Conservation (phyloP, 92 coral and sea anemone genomes). For the Epizoanthus stellaris region DNA sequence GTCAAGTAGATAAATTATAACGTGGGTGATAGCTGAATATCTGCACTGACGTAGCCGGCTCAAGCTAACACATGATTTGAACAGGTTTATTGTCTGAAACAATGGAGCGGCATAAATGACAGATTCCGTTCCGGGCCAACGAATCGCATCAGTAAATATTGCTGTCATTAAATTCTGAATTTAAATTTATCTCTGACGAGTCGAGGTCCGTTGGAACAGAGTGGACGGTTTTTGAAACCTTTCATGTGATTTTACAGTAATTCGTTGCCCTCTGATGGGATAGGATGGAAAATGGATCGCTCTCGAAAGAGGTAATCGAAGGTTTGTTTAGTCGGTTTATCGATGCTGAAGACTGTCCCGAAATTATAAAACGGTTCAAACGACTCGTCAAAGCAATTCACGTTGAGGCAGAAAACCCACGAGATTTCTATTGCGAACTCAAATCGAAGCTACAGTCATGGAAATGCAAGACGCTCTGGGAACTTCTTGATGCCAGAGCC, state of each 20-base stretch:
- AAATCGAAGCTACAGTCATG: constrained; percentile 91
- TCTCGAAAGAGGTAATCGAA: constrained; percentile 52
- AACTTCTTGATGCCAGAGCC: constrained; percentile 84
- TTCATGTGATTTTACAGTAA: not conserved
- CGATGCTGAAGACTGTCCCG: constrained; percentile 85
- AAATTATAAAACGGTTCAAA: constrained; percentile 80
- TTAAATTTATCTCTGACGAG: constrained; percentile 21
- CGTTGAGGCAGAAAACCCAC: constrained; percentile 76
- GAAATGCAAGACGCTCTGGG: constrained; percentile 96
- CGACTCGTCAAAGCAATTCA: constrained; percentile 81
- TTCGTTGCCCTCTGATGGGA: constrained; percentile 21
- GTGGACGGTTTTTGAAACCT: not conserved
- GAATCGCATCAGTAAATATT: constrained; percentile 46
- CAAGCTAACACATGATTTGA: constrained; percentile 27
- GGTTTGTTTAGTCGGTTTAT: constrained; percentile 81
- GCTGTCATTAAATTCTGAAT: constrained; percentile 42
- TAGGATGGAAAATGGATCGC: constrained; percentile 63
- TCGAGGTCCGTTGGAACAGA: constrained; percentile 24
- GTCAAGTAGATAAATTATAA: too few relatives aligned
- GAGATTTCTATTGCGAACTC: constrained; percentile 79
- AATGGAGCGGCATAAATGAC: constrained; percentile 25
- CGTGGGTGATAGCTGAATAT: too few relatives aligned
- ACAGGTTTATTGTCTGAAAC: not conserved
- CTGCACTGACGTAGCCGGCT: too few relatives aligned
- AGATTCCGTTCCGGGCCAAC: constrained; percentile 46